phyloP scores from a whole-genome alignment of 92 coral and sea anemone species.

The Hydrozoanthus gracilis region DNA sequence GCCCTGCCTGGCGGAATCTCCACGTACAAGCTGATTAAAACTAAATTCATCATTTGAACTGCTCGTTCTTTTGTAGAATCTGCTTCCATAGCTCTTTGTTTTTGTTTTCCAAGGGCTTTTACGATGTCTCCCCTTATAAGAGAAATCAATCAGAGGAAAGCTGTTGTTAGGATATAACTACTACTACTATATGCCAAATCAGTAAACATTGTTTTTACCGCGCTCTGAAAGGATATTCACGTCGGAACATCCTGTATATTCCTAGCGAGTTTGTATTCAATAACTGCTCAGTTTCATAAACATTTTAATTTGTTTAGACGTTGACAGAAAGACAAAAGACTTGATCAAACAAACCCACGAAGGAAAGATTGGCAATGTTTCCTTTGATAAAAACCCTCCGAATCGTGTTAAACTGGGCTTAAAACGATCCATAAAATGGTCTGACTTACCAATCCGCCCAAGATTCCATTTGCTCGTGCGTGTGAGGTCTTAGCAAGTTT shows the following conservation, averaged over 20 bases:
- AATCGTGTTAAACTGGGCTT: background rate
- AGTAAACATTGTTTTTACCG: background rate
- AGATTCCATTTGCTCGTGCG: background rate
- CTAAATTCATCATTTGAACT: slow-evolving; percentile 3
- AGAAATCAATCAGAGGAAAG: background rate
- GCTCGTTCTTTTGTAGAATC: background rate
- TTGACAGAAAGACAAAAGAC: background rate
- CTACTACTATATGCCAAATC: background rate
- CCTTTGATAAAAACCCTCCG: background rate
- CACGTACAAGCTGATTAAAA: slow-evolving; percentile 15
- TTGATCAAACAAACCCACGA: background rate
- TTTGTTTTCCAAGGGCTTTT: slow-evolving; percentile 36
- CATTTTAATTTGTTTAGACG: background rate
- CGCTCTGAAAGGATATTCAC: background rate
- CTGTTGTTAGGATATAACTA: background rate
- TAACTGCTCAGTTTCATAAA: background rate
- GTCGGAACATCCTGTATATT: background rate
- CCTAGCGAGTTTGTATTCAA: background rate
- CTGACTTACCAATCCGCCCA: background rate
- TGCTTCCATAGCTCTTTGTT: background rate
- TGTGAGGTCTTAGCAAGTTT: background rate
- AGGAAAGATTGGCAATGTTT: background rate
- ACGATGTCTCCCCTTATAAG: slow-evolving; percentile 23
- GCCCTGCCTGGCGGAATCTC: slow-evolving; percentile 36
- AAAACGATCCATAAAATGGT: background rate